Evolutionary conservation across 1,140 invertebrate species (phyloP), one percentile per base, ranked within the genome.

Genomic region (Holotrichia oblita): DNA sequence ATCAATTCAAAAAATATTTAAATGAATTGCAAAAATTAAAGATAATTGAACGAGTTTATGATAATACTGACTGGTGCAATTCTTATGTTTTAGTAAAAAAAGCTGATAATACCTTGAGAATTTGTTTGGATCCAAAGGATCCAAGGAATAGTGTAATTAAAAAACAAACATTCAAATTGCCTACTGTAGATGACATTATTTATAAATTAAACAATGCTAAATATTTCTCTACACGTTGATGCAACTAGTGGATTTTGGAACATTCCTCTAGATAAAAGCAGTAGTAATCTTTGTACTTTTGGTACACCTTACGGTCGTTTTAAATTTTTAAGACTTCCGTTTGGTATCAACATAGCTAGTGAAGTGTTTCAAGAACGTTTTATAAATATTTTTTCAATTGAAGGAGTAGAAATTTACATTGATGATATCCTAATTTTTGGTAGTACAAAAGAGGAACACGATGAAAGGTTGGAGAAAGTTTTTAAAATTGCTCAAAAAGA

Each of bases 141-240:
- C 40, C 34, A 34, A 77, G n/a, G n/a, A n/a, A 77, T 77, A 12
- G 6, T 8, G 59, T 34, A n/a, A 59, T 77, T 22, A 77, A 77
- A 77, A 22, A 3, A n/a, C 17, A 17, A 44, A 76, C 42, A 34
- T 76, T 44, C n/a, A 77, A 48, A 42, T 8, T 41, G n/a, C 27
- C 34, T 34, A 77, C 20, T 77, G 40, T 77, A 69, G 76, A 76
- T 76, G 41, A 76, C 0, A 76, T 76, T 40, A 76, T 76, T 55
- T 44, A 78, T 17, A 82, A 85, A 77, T 79, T 90, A 40, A 69
- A 77, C 40, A 85, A 84, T 17, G 82, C 86, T 75, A 86, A 84
- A 82, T 78, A 85, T 64, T 90, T 89, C 81, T 86, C 85, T 7
- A 86, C 85, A 48, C 78, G n/a, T 90, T 17, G 89, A 90, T 85